Conservation (phyloP, 2,888 invertebrate species). For the Caenorhabditis plicata region DNA sequence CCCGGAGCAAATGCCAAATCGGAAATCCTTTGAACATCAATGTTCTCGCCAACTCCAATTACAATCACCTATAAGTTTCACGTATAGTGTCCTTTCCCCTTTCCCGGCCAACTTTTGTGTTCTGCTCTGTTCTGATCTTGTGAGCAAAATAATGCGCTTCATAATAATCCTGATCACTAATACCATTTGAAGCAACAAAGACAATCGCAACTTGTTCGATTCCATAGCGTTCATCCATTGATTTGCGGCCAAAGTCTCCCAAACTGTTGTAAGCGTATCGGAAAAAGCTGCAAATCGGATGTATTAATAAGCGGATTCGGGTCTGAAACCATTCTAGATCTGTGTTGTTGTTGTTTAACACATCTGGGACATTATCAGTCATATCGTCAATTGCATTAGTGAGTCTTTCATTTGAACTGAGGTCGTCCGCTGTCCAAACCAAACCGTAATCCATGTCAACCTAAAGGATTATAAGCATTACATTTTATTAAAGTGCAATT, state of each 20-base stretch:
- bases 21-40: conserved; percentile 28
- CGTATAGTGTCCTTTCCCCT: too few relatives aligned
- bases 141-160: conserved; percentile 45
- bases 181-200: conserved; percentile 40
- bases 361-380: conserved; percentile 39
- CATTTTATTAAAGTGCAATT: background rate
- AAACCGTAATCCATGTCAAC: conserved; percentile 35
- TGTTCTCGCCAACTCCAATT: conserved; percentile 34
- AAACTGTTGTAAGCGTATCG: conserved; percentile 39
- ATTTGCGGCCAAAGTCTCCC: conserved; percentile 15
- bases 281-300: conserved; percentile 44
- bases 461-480: conserved; percentile 1
- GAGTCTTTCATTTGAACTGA: conserved; percentile 21
- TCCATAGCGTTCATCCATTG: conserved; percentile 32
- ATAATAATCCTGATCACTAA: conserved; percentile 45
- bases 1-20: conserved; percentile 36
- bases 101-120: too few relatives aligned
- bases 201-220: conserved; percentile 43
- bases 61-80: too few relatives aligned
- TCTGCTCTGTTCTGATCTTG: conserved; percentile 26
- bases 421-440: conserved; percentile 22
- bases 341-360: conserved; percentile 35
- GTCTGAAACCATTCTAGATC: conserved; percentile 44
- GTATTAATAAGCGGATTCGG: too few relatives aligned
- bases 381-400: conserved; percentile 30